Conservation (phyloP, 2,113 vertebrate genomes). For the Phyllostomus discolor region DNA sequence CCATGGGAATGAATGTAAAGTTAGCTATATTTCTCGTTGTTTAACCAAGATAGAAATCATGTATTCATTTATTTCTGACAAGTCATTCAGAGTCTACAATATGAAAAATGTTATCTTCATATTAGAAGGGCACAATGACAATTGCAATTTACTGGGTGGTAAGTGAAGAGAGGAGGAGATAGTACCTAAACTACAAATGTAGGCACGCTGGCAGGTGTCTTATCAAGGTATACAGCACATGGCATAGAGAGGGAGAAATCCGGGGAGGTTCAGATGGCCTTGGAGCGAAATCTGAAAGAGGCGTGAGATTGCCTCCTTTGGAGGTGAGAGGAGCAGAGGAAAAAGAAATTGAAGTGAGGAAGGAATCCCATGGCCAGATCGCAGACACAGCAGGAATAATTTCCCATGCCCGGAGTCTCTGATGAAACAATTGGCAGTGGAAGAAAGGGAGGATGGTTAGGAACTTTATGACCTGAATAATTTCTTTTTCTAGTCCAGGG, state of each 20-base stretch:
- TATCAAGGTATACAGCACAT: background rate
- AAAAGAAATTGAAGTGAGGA: background rate
- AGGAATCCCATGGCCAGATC: background rate
- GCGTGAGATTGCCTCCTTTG: background rate
- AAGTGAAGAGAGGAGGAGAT: background rate
- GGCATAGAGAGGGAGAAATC: background rate
- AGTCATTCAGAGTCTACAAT: background rate
- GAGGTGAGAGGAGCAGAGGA: background rate
- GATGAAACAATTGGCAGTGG: background rate
- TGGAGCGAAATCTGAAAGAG: background rate
- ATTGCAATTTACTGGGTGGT: background rate
- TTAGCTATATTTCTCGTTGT: background rate
- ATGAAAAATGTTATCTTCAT: background rate
- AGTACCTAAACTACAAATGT: background rate
- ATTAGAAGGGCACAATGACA: background rate
- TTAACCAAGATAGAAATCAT: background rate
- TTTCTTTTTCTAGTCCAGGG: constrained; percentile 1
- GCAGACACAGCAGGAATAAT: background rate
- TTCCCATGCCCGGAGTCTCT: background rate
- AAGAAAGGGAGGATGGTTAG: background rate
- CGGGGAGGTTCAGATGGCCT: background rate
- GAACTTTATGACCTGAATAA: constrained; percentile 42
- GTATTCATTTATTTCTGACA: background rate
- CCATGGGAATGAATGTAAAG: background rate
- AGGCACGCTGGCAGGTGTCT: background rate